These are phyloP conservation scores for Parnassius mnemosyne DNA, from an alignment of 2,888 invertebrate genomes.

Conservation along the genomic window DNA sequence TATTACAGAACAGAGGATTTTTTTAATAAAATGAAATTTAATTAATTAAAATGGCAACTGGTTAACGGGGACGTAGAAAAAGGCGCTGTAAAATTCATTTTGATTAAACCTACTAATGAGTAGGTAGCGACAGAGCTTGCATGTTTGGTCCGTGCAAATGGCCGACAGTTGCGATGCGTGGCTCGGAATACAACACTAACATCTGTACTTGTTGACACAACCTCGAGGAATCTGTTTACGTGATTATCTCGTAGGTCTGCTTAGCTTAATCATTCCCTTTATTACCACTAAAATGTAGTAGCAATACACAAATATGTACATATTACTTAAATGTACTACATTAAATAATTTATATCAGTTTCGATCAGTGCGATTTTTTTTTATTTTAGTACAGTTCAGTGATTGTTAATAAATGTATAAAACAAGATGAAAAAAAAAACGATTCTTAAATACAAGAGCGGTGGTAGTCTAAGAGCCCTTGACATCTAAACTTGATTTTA, in stretches of 20 bases:
- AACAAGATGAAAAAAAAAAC: too few relatives aligned
- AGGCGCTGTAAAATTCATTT: conserved; percentile 14
- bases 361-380: too few relatives aligned
- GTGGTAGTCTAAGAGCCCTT: too few relatives aligned
- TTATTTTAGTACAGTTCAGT: too few relatives aligned
- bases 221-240: conserved; percentile 50
- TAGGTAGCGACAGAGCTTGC: conserved; percentile 17
- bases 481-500: too few relatives aligned
- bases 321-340: too few relatives aligned
- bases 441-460: too few relatives aligned
- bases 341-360: too few relatives aligned
- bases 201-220: conserved; percentile 52
- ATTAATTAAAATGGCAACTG: conserved; percentile 14
- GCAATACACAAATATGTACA: neutral
- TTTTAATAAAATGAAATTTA: conserved; percentile 9
- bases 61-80: conserved; percentile 13
- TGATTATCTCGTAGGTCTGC: conserved; percentile 57
- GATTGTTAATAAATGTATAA: too few relatives aligned
- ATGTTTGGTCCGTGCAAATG: conserved; percentile 42
- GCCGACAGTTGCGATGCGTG: conserved; percentile 62
- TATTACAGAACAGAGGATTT: too few relatives aligned
- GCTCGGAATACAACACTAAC: conserved; percentile 51
- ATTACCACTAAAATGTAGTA: conserved; percentile 31
- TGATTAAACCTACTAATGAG: conserved; percentile 23
- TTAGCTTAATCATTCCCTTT: conserved; percentile 72